A percentile compares a stretch with the other conserved stretches of the same genome.
phyloP scores from a whole-genome alignment of 2,797 vertebrate genomes.

The Chaunax sp. region DNA sequence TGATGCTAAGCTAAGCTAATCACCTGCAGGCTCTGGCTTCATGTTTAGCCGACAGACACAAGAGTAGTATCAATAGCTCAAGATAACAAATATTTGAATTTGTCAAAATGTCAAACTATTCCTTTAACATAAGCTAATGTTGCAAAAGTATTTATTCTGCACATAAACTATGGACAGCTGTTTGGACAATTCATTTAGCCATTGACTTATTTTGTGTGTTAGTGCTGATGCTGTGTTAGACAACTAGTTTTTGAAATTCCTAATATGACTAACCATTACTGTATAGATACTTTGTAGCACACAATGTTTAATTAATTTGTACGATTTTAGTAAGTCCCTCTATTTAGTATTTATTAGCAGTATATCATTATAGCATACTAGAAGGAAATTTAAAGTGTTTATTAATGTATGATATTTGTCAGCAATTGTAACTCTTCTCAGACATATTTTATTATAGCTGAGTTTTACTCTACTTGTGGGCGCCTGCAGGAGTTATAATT shows the following conservation, averaged over 20 bases:
- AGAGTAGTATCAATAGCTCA: not conserved
- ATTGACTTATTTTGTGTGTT: slow-evolving; percentile 13
- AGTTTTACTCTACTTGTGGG: not conserved
- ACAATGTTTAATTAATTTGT: slow-evolving; percentile 13
- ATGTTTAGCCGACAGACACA: not conserved
- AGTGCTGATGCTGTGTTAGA: slow-evolving; percentile 15
- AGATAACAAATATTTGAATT: not conserved
- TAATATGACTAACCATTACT: slow-evolving; percentile 16
- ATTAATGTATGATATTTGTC: not conserved
- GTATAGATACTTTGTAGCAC: slow-evolving; percentile 14
- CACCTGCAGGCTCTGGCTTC: not conserved
- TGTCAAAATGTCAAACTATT: slow-evolving; percentile 3
- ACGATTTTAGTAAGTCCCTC: slow-evolving; percentile 15
- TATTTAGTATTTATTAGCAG: slow-evolving; percentile 5
- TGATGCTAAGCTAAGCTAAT: not conserved
- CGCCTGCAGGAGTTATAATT: not conserved
- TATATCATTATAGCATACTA: not conserved
- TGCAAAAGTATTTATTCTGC: slow-evolving; percentile 14
- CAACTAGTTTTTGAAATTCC: slow-evolving; percentile 30
- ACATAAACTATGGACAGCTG: slow-evolving; percentile 2
- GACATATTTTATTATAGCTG: not conserved
- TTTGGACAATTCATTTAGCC: slow-evolving; percentile 16
- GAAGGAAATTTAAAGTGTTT: not conserved
- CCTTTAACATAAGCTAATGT: slow-evolving; percentile 1
- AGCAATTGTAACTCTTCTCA: not conserved